phyloP scores from a whole-genome alignment of 2,888 invertebrate genomes.

The Eristalis pertinax region DNA sequence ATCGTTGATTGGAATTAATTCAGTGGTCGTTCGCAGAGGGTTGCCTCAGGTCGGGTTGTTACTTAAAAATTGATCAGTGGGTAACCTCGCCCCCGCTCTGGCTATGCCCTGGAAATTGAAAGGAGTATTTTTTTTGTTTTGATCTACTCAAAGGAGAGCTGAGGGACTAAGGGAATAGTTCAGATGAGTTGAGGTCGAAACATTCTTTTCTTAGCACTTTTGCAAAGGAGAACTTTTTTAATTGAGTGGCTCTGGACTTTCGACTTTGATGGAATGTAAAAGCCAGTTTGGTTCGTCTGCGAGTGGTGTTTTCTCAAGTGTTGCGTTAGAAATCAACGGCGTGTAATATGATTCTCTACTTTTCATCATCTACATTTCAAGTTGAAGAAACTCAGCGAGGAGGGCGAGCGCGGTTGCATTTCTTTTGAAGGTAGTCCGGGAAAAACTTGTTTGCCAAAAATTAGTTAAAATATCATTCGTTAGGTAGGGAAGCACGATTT shows the following conservation, averaged over 20 bases:
- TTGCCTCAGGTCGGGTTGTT: conserved; percentile 16
- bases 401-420: background rate
- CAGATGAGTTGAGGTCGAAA: background rate
- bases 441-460: background rate
- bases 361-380: background rate
- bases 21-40: background rate
- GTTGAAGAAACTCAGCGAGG: background rate
- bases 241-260: background rate
- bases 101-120: too few relatives aligned
- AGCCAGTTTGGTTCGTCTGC: background rate
- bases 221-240: background rate
- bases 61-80: background rate
- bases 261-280: background rate
- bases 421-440: background rate
- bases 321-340: background rate
- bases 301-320: background rate
- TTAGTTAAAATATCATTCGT: background rate
- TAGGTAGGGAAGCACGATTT: background rate
- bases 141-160: background rate
- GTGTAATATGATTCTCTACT: background rate
- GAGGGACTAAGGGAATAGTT: background rate
- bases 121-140: background rate
- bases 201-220: background rate
- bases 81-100: background rate
- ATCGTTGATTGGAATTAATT: conserved; percentile 30